These are phyloP conservation scores for Echinometra lucunter DNA, from an alignment of 53 echinoderm and acorn worm genomes.

Conservation along the genomic window DNA sequence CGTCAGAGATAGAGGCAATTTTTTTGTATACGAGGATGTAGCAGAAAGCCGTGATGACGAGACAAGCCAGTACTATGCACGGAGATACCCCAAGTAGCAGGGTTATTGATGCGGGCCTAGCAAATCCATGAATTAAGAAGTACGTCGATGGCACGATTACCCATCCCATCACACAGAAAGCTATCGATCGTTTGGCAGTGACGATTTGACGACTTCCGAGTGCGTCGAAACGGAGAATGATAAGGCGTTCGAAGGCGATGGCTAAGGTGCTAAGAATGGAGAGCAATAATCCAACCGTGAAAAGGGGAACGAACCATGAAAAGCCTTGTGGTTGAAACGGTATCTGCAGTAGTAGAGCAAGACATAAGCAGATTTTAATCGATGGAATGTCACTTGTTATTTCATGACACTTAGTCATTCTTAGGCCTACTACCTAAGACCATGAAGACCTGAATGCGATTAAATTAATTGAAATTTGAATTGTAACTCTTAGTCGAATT, in stretches of 20 bases:
- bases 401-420: too few species aligned
- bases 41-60: conserved; percentile 9
- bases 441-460: too few species aligned
- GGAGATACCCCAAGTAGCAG: neutral
- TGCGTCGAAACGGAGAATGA: conserved; percentile 27
- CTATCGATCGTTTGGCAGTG: conserved; percentile 6
- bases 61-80: neutral
- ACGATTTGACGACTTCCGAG: conserved; percentile 33
- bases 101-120: neutral
- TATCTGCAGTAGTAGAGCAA: neutral
- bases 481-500: too few species aligned
- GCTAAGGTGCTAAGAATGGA: conserved; percentile 35
- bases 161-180: conserved; percentile 19
- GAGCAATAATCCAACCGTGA: neutral
- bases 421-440: too few species aligned
- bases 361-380: neutral
- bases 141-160: neutral
- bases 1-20: neutral
- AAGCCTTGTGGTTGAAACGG: neutral
- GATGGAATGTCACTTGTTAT: too few species aligned
- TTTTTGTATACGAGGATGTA: conserved; percentile 29
- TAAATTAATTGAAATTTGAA: too few species aligned
- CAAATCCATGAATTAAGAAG: neutral
- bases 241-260: conserved; percentile 36
- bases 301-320: neutral